phyloP scores from a whole-genome alignment of 2,888 invertebrate genomes.

The Lobophora halterata region DNA sequence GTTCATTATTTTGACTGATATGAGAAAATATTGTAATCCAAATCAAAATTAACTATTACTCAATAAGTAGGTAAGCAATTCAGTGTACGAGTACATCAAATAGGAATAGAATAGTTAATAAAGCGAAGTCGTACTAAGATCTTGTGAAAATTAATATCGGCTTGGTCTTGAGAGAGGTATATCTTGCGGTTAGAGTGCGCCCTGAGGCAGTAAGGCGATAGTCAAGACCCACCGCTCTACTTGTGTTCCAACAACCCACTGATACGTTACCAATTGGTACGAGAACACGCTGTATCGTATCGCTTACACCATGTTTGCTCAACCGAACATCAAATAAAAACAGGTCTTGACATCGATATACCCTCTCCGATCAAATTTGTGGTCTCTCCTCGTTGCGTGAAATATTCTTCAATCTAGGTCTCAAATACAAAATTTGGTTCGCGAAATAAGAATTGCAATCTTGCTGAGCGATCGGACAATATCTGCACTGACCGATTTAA shows the following conservation, averaged over 20 bases:
- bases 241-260: constrained; percentile 54
- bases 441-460: constrained; percentile 74
- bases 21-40: too few species aligned
- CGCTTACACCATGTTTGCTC: constrained; percentile 36
- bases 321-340: constrained; percentile 20
- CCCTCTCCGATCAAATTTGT: constrained; percentile 2
- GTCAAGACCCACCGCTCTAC: constrained; percentile 50
- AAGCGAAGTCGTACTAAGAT: too few species aligned
- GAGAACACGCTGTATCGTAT: constrained; percentile 52
- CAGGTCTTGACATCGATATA: constrained; percentile 1
- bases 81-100: too few species aligned
- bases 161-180: too few species aligned
- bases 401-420: constrained; percentile 25
- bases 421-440: constrained; percentile 33
- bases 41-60: too few species aligned
- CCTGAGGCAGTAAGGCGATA: constrained; percentile 50
- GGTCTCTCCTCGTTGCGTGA: constrained; percentile 8
- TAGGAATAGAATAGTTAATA: too few species aligned
- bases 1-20: too few species aligned
- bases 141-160: background rate
- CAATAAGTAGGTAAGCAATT: too few species aligned
- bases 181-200: constrained; percentile 59
- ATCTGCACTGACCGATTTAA: constrained; percentile 36
- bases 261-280: constrained; percentile 62
- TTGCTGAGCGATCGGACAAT: constrained; percentile 68